phyloP scores from a whole-genome alignment of 2,888 invertebrate genomes.

The Gari tellinella region DNA sequence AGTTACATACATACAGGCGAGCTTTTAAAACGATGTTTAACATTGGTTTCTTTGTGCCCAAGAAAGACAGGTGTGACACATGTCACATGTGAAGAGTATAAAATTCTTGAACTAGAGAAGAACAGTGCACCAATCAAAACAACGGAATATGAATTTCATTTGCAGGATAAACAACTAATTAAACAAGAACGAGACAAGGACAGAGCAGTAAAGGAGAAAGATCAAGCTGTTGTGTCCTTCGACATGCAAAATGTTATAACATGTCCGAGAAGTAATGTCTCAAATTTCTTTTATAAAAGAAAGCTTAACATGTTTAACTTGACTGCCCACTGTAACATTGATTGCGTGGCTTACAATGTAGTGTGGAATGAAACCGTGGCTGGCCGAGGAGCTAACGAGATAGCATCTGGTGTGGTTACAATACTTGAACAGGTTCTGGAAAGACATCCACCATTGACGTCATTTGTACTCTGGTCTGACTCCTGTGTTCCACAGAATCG shows the following conservation, averaged over 20 bases:
- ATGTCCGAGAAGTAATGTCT: conserved; percentile 42
- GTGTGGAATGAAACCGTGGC: background rate
- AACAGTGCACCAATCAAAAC: background rate
- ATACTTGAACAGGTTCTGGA: conserved; percentile 2
- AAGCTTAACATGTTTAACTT: conserved; percentile 37
- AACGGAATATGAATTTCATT: conserved; percentile 16
- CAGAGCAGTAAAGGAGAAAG: conserved; percentile 1
- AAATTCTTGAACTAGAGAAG: background rate
- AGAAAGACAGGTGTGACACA: conserved; percentile 17
- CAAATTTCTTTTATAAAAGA: conserved; percentile 39
- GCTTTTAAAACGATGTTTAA: conserved; percentile 36
- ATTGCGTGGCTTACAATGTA: background rate
- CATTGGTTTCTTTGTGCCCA: conserved; percentile 32
- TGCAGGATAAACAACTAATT: conserved; percentile 15
- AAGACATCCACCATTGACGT: conserved; percentile 2
- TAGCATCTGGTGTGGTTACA: background rate
- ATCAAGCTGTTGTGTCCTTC: conserved; percentile 22
- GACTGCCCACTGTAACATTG: conserved; percentile 23
- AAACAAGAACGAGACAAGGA: conserved; percentile 33
- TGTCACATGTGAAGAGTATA: conserved; percentile 18
- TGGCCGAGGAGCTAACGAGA: background rate
- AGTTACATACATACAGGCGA: conserved; percentile 16
- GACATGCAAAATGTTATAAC: conserved; percentile 46
- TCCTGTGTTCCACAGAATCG: conserved; percentile 39
- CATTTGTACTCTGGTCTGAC: background rate